These are phyloP conservation scores for Theretra japonica DNA, from an alignment of 2,888 invertebrate species.

Conservation along the genomic window DNA sequence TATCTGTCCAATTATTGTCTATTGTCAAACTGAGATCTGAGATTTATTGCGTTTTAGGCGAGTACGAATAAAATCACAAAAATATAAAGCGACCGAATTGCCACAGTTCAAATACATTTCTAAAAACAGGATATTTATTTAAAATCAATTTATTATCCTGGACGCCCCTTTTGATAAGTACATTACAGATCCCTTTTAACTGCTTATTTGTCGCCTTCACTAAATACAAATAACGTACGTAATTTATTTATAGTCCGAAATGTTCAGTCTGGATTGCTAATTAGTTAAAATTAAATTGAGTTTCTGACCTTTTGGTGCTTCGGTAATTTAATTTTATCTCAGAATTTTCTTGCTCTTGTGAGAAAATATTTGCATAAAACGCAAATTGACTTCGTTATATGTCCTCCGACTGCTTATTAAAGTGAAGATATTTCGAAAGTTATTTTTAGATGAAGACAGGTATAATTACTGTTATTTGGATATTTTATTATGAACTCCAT, in stretches of 20 bases:
- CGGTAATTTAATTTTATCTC: conserved; percentile 32
- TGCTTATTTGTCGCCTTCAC: conserved; percentile 58
- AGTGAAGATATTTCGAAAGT: not conserved
- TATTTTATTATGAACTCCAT: too few relatives aligned
- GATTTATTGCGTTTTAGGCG: too few relatives aligned
- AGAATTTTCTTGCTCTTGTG: conserved; percentile 12
- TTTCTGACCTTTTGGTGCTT: conserved; percentile 36
- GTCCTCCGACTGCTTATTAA: not conserved
- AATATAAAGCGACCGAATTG: not conserved
- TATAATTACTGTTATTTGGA: too few relatives aligned
- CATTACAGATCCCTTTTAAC: conserved; percentile 64
- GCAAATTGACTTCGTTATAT: conserved; percentile 38
- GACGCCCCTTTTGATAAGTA: conserved; percentile 40
- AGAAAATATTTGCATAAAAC: conserved; percentile 38
- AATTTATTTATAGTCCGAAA: conserved; percentile 49
- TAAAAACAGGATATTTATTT: not conserved
- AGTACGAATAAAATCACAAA: not conserved
- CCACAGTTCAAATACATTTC: not conserved
- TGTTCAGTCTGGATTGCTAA: conserved; percentile 47
- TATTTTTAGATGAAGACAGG: not conserved
- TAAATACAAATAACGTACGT: conserved; percentile 58
- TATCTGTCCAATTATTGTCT: too few relatives aligned
- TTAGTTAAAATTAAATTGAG: conserved; percentile 42
- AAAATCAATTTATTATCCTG: not conserved
- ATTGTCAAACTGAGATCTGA: too few relatives aligned